These are phyloP conservation scores for Theretra japonica DNA, from an alignment of 2,888 invertebrate genomes.

Conservation along the genomic window DNA sequence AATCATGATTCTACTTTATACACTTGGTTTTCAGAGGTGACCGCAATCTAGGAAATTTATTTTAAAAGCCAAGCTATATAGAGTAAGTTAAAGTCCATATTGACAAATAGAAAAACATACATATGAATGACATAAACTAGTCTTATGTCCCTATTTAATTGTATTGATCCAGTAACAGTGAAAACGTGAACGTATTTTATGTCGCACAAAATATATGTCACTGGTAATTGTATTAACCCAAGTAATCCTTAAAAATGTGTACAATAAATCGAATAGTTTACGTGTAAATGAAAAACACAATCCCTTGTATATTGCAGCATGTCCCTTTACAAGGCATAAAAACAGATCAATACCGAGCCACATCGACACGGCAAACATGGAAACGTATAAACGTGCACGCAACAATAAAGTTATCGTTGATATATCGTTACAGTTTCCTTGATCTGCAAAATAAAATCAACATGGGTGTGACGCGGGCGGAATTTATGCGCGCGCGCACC, in stretches of 20 bases:
- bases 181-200: too few relatives aligned
- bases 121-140: too few relatives aligned
- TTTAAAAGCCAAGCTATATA: too few relatives aligned
- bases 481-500: slow-evolving; percentile 77
- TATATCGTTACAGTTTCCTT: slow-evolving; percentile 83
- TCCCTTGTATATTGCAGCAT: neutral
- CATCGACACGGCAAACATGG: slow-evolving; percentile 43
- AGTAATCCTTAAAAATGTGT: too few relatives aligned
- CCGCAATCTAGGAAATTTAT: too few relatives aligned
- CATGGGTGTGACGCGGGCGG: slow-evolving; percentile 72
- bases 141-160: too few relatives aligned
- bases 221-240: too few relatives aligned
- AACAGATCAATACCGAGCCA: slow-evolving; percentile 55
- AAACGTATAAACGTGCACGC: slow-evolving; percentile 71
- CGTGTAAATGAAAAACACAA: neutral
- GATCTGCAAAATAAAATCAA: slow-evolving; percentile 82
- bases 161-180: too few relatives aligned
- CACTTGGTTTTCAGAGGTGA: neutral
- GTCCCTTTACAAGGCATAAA: slow-evolving; percentile 57
- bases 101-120: too few relatives aligned
- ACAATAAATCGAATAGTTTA: slow-evolving; percentile 1
- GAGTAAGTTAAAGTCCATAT: too few relatives aligned
- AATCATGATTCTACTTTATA: neutral
- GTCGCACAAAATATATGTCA: too few relatives aligned
- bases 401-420: slow-evolving; percentile 79